Evolutionary conservation across 2,797 vertebrate genomes (phyloP).

Genomic region (Psittacula echo): DNA sequence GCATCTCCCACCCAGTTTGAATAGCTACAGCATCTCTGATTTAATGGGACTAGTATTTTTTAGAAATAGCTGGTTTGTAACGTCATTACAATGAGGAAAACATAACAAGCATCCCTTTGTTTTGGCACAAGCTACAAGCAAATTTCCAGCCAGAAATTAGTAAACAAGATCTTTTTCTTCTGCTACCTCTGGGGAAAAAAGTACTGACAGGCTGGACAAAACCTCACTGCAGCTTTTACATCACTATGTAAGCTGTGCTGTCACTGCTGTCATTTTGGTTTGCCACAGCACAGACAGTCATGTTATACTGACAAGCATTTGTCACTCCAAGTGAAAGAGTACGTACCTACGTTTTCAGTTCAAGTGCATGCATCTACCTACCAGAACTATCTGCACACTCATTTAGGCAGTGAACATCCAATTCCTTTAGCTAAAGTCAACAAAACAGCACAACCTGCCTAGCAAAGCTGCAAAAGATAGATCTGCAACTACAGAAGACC

Average conservation of each 20-base stretch:
- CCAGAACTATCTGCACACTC: neutral
- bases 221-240: neutral
- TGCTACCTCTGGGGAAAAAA: neutral
- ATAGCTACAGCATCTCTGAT: slow-evolving; percentile 18
- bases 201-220: neutral
- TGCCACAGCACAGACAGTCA: neutral
- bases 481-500: neutral
- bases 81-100: slow-evolving; percentile 29
- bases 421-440: neutral
- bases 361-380: neutral
- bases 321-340: neutral
- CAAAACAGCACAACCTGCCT: neutral
- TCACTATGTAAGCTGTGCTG: neutral
- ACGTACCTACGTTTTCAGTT: neutral
- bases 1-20: neutral
- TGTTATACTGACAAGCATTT: neutral
- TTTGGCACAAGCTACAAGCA: neutral
- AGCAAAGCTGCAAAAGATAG: neutral
- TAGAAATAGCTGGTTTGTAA: slow-evolving; percentile 1
- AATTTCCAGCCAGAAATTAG: neutral
- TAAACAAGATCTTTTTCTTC: neutral
- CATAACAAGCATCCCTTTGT: neutral
- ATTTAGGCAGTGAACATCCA: neutral
- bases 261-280: neutral
- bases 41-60: slow-evolving; percentile 17